Conservation (phyloP, 2,797 vertebrate species). For the Alfaro cultratus region DNA sequence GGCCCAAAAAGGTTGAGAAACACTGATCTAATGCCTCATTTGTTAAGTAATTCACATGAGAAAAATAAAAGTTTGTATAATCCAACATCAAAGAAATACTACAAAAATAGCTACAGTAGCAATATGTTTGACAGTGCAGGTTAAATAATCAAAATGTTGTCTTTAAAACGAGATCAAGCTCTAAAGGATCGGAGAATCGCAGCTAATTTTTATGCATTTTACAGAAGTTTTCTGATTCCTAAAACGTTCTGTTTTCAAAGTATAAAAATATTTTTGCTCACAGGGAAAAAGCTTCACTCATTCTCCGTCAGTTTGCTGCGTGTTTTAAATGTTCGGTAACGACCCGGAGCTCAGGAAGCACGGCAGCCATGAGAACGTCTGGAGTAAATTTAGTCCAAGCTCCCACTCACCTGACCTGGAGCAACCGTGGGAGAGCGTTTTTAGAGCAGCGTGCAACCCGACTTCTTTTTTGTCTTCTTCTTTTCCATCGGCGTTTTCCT, state of each 20-base stretch:
- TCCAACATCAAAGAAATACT: background rate
- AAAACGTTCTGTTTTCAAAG: background rate
- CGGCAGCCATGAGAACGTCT: conserved; percentile 22
- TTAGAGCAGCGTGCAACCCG: conserved; percentile 95
- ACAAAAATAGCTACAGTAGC: background rate
- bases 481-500: conserved; percentile 99
- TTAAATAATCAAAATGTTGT: background rate
- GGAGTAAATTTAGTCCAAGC: conserved; percentile 34
- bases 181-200: background rate
- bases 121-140: background rate
- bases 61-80: background rate
- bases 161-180: background rate
- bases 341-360: conserved; percentile 11
- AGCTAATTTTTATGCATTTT: background rate
- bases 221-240: background rate
- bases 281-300: background rate
- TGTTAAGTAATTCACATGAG: background rate
- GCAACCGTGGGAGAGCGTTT: conserved; percentile 81
- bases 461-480: conserved; percentile 98
- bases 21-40: background rate
- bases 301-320: background rate
- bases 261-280: background rate
- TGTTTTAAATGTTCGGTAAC: conserved; percentile 7
- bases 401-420: conserved; percentile 92
- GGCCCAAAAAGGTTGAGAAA: too few species aligned